Base-by-base conservation (phyloP, 92 coral and sea anemone species). In the Meandrina meandrites region DNA sequence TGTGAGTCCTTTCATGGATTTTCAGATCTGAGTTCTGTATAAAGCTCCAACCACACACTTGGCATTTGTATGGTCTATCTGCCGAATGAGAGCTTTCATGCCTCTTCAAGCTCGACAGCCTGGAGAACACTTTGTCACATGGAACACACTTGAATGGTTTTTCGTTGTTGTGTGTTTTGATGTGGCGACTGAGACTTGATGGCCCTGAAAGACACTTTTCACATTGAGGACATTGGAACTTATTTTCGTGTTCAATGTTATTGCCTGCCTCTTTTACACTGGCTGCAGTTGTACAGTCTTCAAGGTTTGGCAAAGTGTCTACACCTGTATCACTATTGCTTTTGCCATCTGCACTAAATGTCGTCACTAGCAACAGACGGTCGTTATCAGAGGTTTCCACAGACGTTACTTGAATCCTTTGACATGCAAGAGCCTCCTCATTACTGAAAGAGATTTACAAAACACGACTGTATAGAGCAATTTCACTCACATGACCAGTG, bases 11-110 rank as follows among this genome's bases (percentile, higher is more conserved):
- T 48, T 85, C 77, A 34, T 96, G 99, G 80, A 94, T 96, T 54
- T 94, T 94, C 34, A 96, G 93, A 88, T 96, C 98, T 35, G 98
- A 96, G 1, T 94, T 94, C 89, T 96, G 99, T 56, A 94, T 92
- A 84, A 94, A 96, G 32, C 92, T 91, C 87, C 94, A 93, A 34
- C 92, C 90, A 86, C 99, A 96, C 14, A 96, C 93, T 16, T 91
- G 92, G 81, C 99, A 96, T 48, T 90, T 79, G 84, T 91, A 96
- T 21, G 96, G 98, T 86, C 92, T 82, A 48, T 93, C 95, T 73
- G 90, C 95, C 1, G 92, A 81, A 83, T 95, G 98, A 10, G 96
- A 90, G 69, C 92, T 79, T 77, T 92, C 73, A 54, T 94, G 98
- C 84, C 93, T 94, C 81, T 91, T 91, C 21, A 94, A 90, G 37